A percentile compares a stretch with the other conserved stretches of the same genome.
Evolutionary conservation across 2,113 vertebrate species (phyloP).

Genomic region (Apus apus): DNA sequence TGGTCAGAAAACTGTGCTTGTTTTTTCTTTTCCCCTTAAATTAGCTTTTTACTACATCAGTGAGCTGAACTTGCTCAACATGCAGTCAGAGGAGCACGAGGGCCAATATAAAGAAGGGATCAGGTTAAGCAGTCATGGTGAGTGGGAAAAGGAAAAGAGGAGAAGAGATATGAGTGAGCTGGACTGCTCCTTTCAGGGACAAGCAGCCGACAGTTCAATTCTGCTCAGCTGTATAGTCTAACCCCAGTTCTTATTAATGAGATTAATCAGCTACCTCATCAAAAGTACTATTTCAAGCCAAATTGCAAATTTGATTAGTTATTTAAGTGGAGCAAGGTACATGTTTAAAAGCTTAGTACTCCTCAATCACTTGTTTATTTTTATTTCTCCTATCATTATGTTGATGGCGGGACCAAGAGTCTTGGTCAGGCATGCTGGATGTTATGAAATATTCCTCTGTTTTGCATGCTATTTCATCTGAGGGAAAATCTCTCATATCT

Average conservation of each 20-base stretch:
- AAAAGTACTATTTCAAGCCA: background rate
- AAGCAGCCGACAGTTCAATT: background rate
- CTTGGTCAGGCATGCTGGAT: background rate
- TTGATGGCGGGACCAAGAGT: background rate
- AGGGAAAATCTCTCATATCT: background rate
- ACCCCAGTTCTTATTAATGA: background rate
- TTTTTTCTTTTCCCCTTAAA: background rate
- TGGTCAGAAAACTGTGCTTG: background rate
- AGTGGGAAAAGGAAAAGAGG: background rate
- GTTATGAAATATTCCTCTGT: background rate
- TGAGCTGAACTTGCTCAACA: background rate
- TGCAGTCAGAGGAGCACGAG: background rate
- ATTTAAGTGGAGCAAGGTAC: background rate
- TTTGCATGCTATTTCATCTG: background rate
- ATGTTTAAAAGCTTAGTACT: background rate
- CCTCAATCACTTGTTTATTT: background rate
- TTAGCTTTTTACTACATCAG: background rate
- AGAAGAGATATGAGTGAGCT: background rate
- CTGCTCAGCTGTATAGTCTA: background rate
- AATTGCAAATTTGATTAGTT: background rate
- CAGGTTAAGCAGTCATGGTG: background rate
- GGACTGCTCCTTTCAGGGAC: background rate
- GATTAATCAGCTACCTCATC: background rate
- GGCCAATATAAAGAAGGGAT: background rate
- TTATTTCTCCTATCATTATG: background rate